Conservation (phyloP, 2,888 invertebrate species). For the Chirona hameri region DNA sequence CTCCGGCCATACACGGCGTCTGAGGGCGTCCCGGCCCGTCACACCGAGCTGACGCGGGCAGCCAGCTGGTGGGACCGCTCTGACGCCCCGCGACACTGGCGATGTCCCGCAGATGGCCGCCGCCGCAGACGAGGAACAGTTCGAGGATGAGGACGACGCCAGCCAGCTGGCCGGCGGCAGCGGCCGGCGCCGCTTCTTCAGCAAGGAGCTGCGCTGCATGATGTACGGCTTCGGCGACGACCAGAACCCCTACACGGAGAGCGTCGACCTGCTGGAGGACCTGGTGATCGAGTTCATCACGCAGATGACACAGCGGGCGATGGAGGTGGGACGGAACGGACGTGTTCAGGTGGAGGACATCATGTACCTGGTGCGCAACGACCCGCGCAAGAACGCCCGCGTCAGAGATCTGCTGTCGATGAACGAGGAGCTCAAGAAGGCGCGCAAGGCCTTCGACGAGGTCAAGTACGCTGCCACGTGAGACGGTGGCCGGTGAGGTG, state of each 20-base stretch:
- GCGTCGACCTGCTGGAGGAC: constrained; percentile 95
- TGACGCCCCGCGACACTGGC: too few relatives aligned
- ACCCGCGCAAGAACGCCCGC: constrained; percentile 91
- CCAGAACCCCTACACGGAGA: constrained; percentile 97
- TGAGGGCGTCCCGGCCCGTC: too few relatives aligned
- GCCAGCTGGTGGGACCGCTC: too few relatives aligned
- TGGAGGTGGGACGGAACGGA: constrained; percentile 96
- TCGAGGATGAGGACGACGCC: background rate
- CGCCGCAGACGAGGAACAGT: background rate
- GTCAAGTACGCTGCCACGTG: constrained; percentile 86
- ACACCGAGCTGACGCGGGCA: too few relatives aligned
- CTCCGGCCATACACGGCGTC: too few relatives aligned
- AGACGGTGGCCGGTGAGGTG: background rate
- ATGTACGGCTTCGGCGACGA: constrained; percentile 99
- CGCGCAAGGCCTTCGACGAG: constrained; percentile 98
- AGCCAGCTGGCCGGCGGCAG: constrained; percentile 31
- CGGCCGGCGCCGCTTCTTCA: constrained; percentile 70
- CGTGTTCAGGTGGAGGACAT: constrained; percentile 98
- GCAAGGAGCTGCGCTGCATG: constrained; percentile 93
- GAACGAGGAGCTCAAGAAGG: constrained; percentile 98
- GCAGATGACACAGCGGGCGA: constrained; percentile 78
- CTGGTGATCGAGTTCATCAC: constrained; percentile 96
- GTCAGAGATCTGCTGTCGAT: constrained; percentile 95
- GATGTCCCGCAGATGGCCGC: background rate
- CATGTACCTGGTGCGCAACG: constrained; percentile 90